A percentile compares a stretch with the other conserved stretches of the same genome.
Conservation (phyloP, 2,888 invertebrate species). For the Nomada ferruginata region DNA sequence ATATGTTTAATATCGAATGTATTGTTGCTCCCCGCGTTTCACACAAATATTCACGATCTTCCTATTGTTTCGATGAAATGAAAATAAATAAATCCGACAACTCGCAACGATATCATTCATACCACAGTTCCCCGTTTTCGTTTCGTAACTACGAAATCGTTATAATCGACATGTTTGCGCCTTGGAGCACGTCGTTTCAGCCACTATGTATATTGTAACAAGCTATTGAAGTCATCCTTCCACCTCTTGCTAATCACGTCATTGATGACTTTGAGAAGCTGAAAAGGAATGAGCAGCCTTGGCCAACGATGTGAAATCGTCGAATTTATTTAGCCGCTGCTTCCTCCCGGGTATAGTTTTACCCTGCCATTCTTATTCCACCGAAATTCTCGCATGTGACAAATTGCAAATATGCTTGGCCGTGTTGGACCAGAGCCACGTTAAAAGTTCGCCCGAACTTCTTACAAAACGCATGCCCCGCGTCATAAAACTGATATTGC, state of each 20-base stretch:
- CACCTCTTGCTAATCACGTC: not conserved
- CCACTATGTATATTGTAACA: not conserved
- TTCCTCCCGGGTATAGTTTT: not conserved
- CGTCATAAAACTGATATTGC: not conserved
- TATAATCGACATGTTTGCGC: slow-evolving; percentile 11
- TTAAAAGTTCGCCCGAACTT: not conserved
- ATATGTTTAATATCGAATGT: not conserved
- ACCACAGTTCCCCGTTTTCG: not conserved
- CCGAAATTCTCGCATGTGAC: slow-evolving; percentile 3
- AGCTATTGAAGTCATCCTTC: not conserved
- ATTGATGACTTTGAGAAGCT: not conserved
- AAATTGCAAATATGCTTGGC: slow-evolving; percentile 20
- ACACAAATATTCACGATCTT: not conserved
- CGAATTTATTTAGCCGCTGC: slow-evolving; percentile 2
- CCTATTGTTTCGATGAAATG: not conserved
- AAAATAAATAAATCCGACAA: not conserved
- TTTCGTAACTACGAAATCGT: slow-evolving; percentile 13
- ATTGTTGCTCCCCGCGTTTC: no score
- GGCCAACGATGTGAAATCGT: not conserved
- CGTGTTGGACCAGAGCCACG: slow-evolving; percentile 13
- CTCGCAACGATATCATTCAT: not conserved
- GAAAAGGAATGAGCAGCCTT: not conserved
- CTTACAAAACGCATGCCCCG: not conserved
- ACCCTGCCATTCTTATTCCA: slow-evolving; percentile 8
- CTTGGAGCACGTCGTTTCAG: not conserved